A percentile compares a stretch with the other conserved stretches of the same genome.
Evolutionary conservation across 2,888 invertebrate genomes (phyloP).

Genomic region (Leptogaster cylindrica): DNA sequence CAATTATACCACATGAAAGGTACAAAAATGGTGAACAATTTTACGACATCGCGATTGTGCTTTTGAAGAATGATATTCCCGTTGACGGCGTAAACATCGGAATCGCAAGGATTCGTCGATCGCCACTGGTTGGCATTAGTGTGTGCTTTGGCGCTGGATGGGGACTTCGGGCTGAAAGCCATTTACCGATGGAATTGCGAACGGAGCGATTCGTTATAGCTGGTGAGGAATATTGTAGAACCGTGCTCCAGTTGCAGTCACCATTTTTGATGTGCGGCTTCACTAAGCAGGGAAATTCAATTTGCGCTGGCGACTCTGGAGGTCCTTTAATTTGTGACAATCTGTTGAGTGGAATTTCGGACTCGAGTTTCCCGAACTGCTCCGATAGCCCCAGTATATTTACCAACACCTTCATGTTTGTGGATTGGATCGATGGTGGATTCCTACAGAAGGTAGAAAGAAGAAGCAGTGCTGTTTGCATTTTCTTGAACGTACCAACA

Average conservation of each 20-base stretch:
- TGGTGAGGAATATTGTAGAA: neutral
- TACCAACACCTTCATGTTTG: constrained; percentile 17
- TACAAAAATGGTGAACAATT: neutral
- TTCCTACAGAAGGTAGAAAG: no score
- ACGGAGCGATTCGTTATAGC: constrained; percentile 17
- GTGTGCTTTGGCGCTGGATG: constrained; percentile 43
- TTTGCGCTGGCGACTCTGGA: constrained; percentile 43
- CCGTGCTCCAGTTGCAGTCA: neutral
- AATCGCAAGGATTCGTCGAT: no score
- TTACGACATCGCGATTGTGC: neutral
- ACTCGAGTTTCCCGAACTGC: constrained; percentile 43
- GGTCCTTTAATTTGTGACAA: constrained; percentile 43
- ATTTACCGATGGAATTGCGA: constrained; percentile 13
- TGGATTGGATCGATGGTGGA: constrained; percentile 20
- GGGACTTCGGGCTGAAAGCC: constrained; percentile 24
- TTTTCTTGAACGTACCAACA: no score
- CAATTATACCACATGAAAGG: neutral
- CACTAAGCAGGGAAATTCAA: neutral
- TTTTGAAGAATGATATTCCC: neutral
- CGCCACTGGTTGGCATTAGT: no score
- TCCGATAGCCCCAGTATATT: constrained; percentile 38
- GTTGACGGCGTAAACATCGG: constrained; percentile 32
- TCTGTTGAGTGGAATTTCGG: constrained; percentile 35
- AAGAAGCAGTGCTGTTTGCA: no score
- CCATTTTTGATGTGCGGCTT: constrained; percentile 36